These are phyloP conservation scores for Hyles euphorbiae DNA, from an alignment of 1,140 invertebrate species.

Conservation along the genomic window DNA sequence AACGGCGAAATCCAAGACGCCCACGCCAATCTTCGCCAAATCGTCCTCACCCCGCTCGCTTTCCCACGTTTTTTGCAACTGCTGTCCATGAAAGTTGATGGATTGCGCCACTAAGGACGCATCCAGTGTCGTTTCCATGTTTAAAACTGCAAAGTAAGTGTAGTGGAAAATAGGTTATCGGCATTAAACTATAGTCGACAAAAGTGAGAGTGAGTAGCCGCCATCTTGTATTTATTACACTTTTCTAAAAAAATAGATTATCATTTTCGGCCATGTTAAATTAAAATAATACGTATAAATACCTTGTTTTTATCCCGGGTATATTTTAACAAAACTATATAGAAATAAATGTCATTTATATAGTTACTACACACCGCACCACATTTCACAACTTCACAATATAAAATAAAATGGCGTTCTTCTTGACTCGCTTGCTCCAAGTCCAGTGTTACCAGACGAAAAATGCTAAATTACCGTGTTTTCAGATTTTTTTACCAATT, in stretches of 20 bases:
- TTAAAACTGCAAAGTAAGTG: constrained; percentile 17
- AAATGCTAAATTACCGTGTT: too few relatives aligned
- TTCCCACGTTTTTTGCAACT: constrained; percentile 90
- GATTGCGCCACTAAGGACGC: constrained; percentile 81
- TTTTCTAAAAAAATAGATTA: background rate
- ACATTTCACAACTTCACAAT: background rate
- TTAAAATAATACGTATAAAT: background rate
- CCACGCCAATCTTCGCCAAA: constrained; percentile 80
- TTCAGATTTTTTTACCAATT: too few relatives aligned
- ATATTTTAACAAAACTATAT: too few relatives aligned
- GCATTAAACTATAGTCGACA: constrained; percentile 4
- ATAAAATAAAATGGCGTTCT: background rate
- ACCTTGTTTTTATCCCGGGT: background rate
- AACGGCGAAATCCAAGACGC: constrained; percentile 82
- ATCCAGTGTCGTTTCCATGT: constrained; percentile 77
- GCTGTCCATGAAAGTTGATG: constrained; percentile 89
- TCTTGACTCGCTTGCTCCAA: background rate
- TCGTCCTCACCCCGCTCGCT: constrained; percentile 85
- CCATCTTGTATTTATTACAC: constrained; percentile 11
- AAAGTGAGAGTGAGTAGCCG: constrained; percentile 13
- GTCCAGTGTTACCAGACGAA: too few relatives aligned
- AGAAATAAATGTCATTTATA: background rate
- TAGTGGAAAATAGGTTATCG: background rate
- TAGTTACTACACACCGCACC: background rate
- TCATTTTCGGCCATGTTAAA: background rate